A percentile compares a stretch with the other conserved stretches of the same genome.
These are phyloP conservation scores for Podiceps cristatus DNA, from an alignment of 2,113 vertebrate genomes.

Conservation along the genomic window DNA sequence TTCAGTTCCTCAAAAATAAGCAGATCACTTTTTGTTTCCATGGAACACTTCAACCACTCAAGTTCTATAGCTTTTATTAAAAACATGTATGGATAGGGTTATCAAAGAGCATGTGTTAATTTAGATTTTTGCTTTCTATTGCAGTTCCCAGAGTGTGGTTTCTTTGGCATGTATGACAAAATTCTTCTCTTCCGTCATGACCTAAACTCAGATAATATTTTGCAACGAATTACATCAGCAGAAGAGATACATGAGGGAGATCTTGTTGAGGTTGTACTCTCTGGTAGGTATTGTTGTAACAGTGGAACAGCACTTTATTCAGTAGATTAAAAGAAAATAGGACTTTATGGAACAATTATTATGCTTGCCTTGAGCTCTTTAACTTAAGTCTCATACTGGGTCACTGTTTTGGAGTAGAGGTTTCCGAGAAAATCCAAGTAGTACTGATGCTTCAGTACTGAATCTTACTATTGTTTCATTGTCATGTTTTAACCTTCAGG, in stretches of 20 bases:
- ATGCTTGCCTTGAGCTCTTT: background rate
- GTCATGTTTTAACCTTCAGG: background rate
- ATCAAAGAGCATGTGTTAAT: constrained; percentile 28
- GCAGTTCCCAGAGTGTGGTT: constrained; percentile 98
- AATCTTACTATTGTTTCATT: background rate
- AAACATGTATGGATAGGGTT: background rate
- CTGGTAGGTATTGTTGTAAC: constrained; percentile 75
- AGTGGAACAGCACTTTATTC: background rate
- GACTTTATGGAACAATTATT: background rate
- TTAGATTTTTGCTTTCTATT: constrained; percentile 40
- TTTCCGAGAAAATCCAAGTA: background rate
- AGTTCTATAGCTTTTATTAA: background rate
- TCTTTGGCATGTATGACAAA: constrained; percentile 99
- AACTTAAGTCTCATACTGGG: background rate
- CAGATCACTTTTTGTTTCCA: background rate
- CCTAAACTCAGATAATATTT: constrained; percentile 95
- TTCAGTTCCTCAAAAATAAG: background rate
- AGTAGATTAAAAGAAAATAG: background rate
- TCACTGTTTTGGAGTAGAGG: background rate
- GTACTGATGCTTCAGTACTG: background rate
- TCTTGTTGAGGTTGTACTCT: constrained; percentile 96
- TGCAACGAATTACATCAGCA: constrained; percentile 92
- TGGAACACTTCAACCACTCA: background rate
- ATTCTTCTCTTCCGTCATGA: constrained; percentile 97
- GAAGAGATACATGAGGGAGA: constrained; percentile 97